Conservation (phyloP, 2,888 invertebrate genomes). For the Tetheella fluctuosa region DNA sequence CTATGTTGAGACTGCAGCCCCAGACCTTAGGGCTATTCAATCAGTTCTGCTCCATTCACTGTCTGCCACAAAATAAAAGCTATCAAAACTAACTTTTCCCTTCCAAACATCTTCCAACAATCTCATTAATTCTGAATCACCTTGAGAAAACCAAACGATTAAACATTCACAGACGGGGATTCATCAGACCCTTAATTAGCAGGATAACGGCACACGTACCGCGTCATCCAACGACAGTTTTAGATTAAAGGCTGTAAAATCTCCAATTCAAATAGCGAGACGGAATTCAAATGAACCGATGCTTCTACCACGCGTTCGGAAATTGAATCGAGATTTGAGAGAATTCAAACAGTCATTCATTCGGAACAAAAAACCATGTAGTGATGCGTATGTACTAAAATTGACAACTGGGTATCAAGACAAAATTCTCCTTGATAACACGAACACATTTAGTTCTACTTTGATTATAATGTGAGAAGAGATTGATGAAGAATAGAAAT, state of each 20-base stretch:
- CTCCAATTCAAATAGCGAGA: constrained; percentile 76
- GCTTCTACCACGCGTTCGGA: constrained; percentile 43
- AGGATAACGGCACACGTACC: constrained; percentile 61
- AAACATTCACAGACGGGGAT: constrained; percentile 35
- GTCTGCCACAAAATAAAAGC: not conserved
- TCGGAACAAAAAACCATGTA: too few species aligned
- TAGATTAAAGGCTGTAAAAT: constrained; percentile 78
- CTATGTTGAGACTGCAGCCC: too few species aligned
- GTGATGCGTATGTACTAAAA: not conserved
- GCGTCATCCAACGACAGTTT: constrained; percentile 63
- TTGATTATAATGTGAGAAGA: too few species aligned
- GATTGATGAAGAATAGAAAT: too few species aligned
- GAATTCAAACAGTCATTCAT: not conserved
- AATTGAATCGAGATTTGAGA: too few species aligned
- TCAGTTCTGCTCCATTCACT: too few species aligned
- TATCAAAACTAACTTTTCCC: not conserved
- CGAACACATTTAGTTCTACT: too few species aligned
- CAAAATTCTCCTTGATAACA: too few species aligned
- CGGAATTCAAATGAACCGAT: constrained; percentile 68
- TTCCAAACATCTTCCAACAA: not conserved
- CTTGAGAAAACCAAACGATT: constrained; percentile 15
- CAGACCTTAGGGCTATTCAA: too few species aligned
- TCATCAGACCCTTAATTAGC: constrained; percentile 65
- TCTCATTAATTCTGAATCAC: constrained; percentile 9
- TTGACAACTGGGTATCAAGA: too few species aligned